These are phyloP conservation scores for Drosophila mayaguana DNA, from an alignment of 2,888 invertebrate species.

Conservation along the genomic window DNA sequence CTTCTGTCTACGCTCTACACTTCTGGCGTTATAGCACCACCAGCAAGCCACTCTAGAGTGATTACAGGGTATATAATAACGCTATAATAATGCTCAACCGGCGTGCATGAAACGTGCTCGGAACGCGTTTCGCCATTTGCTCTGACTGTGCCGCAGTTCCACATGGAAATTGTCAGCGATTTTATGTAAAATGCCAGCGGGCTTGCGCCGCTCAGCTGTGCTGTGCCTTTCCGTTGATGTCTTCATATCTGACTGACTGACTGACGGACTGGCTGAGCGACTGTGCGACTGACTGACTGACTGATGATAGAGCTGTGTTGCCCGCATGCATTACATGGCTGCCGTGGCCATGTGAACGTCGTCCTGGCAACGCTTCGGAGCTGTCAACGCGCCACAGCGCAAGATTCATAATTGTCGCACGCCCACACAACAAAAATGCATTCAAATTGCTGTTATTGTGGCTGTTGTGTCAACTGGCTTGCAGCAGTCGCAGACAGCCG, in stretches of 20 bases:
- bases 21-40: no score
- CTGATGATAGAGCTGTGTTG: conserved; percentile 29
- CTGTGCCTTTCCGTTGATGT: conserved; percentile 50
- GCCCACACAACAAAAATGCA: conserved; percentile 35
- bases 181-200: conserved; percentile 57
- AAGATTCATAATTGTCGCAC: conserved; percentile 71
- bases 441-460: conserved; percentile 24
- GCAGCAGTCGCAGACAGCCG: conserved; percentile 1
- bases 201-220: conserved; percentile 11
- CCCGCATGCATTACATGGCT: conserved; percentile 6
- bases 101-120: conserved; percentile 37
- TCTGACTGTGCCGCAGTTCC: neutral
- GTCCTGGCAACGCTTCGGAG: conserved; percentile 63
- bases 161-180: conserved; percentile 31
- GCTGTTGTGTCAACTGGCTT: conserved; percentile 22
- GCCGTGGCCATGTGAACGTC: conserved; percentile 13
- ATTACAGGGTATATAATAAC: conserved; percentile 1
- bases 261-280: conserved; percentile 32
- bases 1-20: neutral
- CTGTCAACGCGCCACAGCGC: conserved; percentile 64
- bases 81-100: conserved; percentile 24
- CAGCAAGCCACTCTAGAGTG: neutral
- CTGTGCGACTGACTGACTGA: conserved; percentile 33
- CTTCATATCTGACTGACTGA: conserved; percentile 54
- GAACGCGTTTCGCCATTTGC: conserved; percentile 32